Evolutionary conservation across 2,797 vertebrate genomes (phyloP), one percentile per base, ranked within the genome.

Genomic region (Danio tinwini): DNA sequence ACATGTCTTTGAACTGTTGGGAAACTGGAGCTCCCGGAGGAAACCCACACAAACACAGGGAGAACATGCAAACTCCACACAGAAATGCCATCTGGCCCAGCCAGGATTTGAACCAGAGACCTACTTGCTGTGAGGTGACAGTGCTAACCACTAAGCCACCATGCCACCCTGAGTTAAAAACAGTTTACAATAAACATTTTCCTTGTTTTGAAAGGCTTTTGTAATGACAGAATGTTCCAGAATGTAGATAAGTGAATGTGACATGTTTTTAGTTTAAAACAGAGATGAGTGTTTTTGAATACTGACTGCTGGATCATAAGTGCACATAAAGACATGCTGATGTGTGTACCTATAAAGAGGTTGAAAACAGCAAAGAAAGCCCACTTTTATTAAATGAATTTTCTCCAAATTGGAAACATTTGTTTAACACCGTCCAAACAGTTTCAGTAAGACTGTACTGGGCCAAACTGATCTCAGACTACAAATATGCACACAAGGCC

Each of bases 381-480:
- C 39, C n/a, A 49, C 44, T 63, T 70, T 19, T 63, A 52, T 71
- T 52, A 14, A 71, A 72, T 55, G 7, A 10, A 37, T 61, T 64
- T 80, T 1, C 19, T 68, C 77, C 76, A 86, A 88, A 91, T 91
- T 84, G 87, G 88, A 88, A 69, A 76, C 84, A 59, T 69, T 86
- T 78, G 85, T 85, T 62, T 62, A 65, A 73, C 71, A n/a, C 73
- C 44, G 53, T 40, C 44, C 21, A 59, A 47, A 47, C 65, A 44
- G 62, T 73, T 74, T 69, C 56, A 70, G 17, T 40, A 58, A 13
- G 40, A 62, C 21, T 16, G 40, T 80, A 49, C 49, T 29, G 71
- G 81, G 80, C 82, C 68, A 62, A 87, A 82, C 69, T 82, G 83
- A 84, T 86, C 74, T 61, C 67, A 19, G 61, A 44, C 59, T 37